Evolutionary conservation across 2,888 invertebrate genomes (phyloP).

Genomic region (Cabera pusaria): DNA sequence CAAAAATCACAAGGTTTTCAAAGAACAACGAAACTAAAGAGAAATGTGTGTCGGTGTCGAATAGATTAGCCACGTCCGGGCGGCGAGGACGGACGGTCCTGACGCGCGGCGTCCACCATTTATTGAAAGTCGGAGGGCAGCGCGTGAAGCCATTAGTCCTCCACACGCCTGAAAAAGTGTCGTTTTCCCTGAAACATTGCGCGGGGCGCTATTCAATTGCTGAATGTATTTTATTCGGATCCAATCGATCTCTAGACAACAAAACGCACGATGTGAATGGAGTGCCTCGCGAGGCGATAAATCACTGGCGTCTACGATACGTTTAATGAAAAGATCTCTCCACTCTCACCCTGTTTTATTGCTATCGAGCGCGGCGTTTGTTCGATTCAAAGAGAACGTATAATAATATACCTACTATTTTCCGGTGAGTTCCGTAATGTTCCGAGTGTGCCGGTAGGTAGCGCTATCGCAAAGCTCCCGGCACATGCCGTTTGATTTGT

Average conservation of each 20-base stretch:
- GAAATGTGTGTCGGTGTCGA: constrained; percentile 39
- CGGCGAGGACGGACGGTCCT: constrained; percentile 26
- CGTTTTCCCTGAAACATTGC: constrained; percentile 75
- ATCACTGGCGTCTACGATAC: constrained; percentile 72
- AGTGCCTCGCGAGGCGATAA: constrained; percentile 76
- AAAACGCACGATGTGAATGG: constrained; percentile 73
- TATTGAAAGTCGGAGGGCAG: constrained; percentile 74
- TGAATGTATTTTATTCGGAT: constrained; percentile 76
- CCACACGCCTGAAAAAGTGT: constrained; percentile 73
- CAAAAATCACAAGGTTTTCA: constrained; percentile 23
- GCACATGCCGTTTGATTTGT: constrained; percentile 43
- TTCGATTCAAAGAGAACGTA: constrained; percentile 39
- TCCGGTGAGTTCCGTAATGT: constrained; percentile 36
- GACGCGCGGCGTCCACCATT: constrained; percentile 54
- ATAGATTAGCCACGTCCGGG: constrained; percentile 60
- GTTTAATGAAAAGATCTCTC: constrained; percentile 77
- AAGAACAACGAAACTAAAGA: constrained; percentile 35
- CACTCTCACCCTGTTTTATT: constrained; percentile 62
- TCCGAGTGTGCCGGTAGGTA: constrained; percentile 32
- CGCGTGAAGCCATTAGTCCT: constrained; percentile 76
- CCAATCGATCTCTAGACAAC: constrained; percentile 78
- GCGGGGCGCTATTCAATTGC: constrained; percentile 73
- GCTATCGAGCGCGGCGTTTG: constrained; percentile 48
- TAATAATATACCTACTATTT: constrained; percentile 29
- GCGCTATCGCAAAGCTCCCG: constrained; percentile 17